Evolutionary conservation across 2,888 invertebrate species (phyloP), one percentile per base, ranked within the genome.

Genomic region (Melinaea menophilus): DNA sequence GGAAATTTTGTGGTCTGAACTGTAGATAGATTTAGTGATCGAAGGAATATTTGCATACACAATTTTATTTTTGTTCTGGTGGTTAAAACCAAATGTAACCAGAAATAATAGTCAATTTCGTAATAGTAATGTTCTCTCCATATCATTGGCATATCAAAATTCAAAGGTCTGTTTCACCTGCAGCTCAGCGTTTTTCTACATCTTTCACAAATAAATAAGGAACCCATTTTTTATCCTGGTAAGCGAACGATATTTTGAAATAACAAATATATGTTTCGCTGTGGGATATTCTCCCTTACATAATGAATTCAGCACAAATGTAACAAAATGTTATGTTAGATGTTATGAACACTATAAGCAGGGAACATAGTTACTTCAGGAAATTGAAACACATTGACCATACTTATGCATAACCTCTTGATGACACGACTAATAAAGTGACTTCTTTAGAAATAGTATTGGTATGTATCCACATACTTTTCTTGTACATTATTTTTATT

Each of bases 41-140:
- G 59, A 55, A 46, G 22, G 46, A 13, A 54, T 45, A 57, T 61
- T 31, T 41, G 45, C 37, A n/a, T 54, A 46, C 13, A 45, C 31
- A 46, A 61, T 54, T 45, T 57, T 56, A 33, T 51, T 37, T 34
- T 57, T 45, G 7, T 62, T 45, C 45, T 61, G 51, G 3, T 57
- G 37, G 51, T 54, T 57, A 45, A 57, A 61, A n/a, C 41, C 61
- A 11, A 54, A 37, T 51, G 48, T 61, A 56, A 37, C 37, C 51
- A 61, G 41, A 51, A 61, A 51, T 61, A 56, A 57, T 33, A 61
- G 12, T 51, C 41, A 48, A 47, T 51, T 56, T 48, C 11, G 11
- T 61, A 41, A 33, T 61, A 48, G 7, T n/a, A 37, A 51, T 48
- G 34, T 57, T 57, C 57, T 11, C 56, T 57, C 57, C 51, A 54